These are phyloP conservation scores for Pseudois nayaur DNA, from an alignment of 2,113 vertebrate species.

Conservation along the genomic window DNA sequence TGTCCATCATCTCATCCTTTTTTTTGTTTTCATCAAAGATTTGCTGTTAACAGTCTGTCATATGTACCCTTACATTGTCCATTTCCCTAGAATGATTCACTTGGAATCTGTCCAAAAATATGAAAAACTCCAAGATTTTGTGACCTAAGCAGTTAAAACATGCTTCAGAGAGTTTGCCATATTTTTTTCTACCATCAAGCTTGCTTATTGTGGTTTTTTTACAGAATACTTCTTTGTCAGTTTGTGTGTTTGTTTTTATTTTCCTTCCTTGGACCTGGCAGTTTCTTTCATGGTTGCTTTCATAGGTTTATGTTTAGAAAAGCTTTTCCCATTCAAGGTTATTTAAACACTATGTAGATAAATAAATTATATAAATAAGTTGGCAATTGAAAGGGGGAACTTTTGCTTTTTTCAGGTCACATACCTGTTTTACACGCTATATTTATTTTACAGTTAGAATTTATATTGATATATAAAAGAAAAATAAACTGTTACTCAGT, in stretches of 20 bases:
- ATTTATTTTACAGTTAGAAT: not conserved
- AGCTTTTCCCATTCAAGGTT: not conserved
- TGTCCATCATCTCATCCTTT: not conserved
- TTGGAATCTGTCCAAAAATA: not conserved
- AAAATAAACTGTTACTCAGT: not conserved
- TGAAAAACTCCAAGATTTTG: not conserved
- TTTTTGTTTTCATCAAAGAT: not conserved
- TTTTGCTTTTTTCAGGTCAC: not conserved
- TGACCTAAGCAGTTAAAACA: not conserved
- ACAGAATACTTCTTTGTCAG: not conserved
- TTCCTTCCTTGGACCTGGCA: not conserved
- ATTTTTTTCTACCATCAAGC: not conserved
- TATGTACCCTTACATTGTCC: not conserved
- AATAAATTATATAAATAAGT: not conserved
- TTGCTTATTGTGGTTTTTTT: constrained; percentile 7
- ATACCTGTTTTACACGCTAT: not conserved
- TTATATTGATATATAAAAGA: not conserved
- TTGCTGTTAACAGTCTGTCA: not conserved
- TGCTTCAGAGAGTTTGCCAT: not conserved
- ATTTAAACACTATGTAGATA: not conserved
- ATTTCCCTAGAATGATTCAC: not conserved
- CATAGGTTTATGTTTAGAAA: not conserved
- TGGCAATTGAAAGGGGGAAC: not conserved
- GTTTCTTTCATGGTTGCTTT: not conserved
- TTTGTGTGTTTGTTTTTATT: not conserved